Evolutionary conservation across 2,113 vertebrate genomes (phyloP), one percentile per base, ranked within the genome.

Genomic region (Ramphastos sulfuratus): DNA sequence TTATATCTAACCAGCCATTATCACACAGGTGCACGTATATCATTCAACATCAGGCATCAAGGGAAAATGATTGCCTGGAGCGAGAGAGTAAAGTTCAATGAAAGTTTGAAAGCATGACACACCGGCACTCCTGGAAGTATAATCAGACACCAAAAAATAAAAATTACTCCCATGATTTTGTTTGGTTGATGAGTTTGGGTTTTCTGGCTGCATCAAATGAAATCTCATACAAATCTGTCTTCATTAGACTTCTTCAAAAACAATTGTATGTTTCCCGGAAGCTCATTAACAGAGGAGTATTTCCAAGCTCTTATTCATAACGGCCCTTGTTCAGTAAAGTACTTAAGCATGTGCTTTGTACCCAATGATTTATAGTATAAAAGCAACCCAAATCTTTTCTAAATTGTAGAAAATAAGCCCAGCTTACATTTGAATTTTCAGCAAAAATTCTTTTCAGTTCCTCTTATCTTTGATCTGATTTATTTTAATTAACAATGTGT

Each of bases 161-260:
- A 82, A 96, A 94, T 79, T 28, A 94, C 94, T 94, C 95, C 56
- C 85, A 72, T 94, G 90, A 73, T 95, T 96, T 93, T 88, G 82
- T 95, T 96, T 92, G 67, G 75, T 95, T 94, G 89, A 97, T 95
- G 97, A 97, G 96, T 96, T 97, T 97, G 95, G 90, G 80, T 97
- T 96, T 97, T 85, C 86, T 94, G 94, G 69, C 85, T 94, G 91
- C 97, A 95, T 96, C 96, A 94, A 97, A 96, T 96, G 95, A 96
- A 94, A 95, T 92, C 55, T 90, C 91, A 89, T 94, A 96, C 93
- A 95, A 97, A 98, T 98, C 94, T 67, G 13, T 98, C 97, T 98
- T 98, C 97, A 97, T 98, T 97, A 97, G 85, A 71, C 82, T 95
- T 91, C 93, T 95, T 96, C 77, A 96, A 97, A 96, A 96, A 96